phyloP scores from a whole-genome alignment of 2,888 invertebrate genomes.

The Cistogaster globosa region DNA sequence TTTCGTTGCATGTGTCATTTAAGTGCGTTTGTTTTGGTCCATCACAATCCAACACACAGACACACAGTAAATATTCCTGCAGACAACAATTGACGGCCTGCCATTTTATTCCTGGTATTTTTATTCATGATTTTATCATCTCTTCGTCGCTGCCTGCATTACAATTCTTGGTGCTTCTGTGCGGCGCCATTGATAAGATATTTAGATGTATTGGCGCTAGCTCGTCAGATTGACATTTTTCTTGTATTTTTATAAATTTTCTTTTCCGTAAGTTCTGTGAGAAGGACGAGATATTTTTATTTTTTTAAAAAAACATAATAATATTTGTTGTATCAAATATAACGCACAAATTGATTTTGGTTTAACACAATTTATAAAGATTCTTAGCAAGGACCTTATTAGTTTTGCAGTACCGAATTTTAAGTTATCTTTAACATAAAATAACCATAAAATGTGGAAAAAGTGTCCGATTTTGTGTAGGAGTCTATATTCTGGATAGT shows the following conservation, averaged over 20 bases:
- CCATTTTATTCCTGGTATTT: slow-evolving; percentile 58
- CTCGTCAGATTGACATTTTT: slow-evolving; percentile 68
- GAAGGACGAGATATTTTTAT: slow-evolving; percentile 30
- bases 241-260: slow-evolving; percentile 16
- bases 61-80: slow-evolving; percentile 32
- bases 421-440: too few relatives aligned
- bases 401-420: too few relatives aligned
- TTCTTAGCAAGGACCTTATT: too few relatives aligned
- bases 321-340: too few relatives aligned
- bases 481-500: too few relatives aligned
- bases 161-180: slow-evolving; percentile 40
- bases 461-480: too few relatives aligned
- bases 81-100: slow-evolving; percentile 61
- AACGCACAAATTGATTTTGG: too few relatives aligned
- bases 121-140: slow-evolving; percentile 20
- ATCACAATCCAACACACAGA: slow-evolving; percentile 20
- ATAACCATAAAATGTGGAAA: too few relatives aligned
- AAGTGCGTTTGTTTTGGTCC: slow-evolving; percentile 65
- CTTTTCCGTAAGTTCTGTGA: slow-evolving; percentile 19
- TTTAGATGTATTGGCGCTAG: slow-evolving; percentile 74
- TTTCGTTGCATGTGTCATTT: slow-evolving; percentile 64
- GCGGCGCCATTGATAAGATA: slow-evolving; percentile 74
- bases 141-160: slow-evolving; percentile 21
- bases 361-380: too few relatives aligned
- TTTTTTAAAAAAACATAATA: neutral